Evolutionary conservation across 2,797 vertebrate species (phyloP), one percentile per base, ranked within the genome.

Genomic region (Champsocephalus esox): DNA sequence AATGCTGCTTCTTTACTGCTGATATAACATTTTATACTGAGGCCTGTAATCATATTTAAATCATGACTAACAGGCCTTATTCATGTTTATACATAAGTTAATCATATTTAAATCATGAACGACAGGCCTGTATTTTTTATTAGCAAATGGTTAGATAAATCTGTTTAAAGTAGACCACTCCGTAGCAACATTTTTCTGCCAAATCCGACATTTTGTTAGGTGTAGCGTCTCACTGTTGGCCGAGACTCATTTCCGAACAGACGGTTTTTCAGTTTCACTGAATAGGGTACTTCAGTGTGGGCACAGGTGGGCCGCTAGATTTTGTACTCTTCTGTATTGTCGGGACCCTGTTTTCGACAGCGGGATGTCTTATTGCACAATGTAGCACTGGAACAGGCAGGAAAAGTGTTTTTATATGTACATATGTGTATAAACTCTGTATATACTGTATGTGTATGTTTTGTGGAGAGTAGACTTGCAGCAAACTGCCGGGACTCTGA

Each of bases 1-100:
- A 38, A 85, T 84, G 90, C 92, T 92, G 91, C 92, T 91, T 88
- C 85, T 89, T 61, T 77, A 85, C 79, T 82, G 86, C 86, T 85
- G 83, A 81, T 89, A 55, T 66, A 80, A 83, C 73, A 81, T 92
- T 92, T 92, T 94, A 79, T 91, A 91, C 88, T 2, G 73, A 92
- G 92, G 91, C 93, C 93, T 93, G 93, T 92, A 90, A 92, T 93
- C 93, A 94, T 94, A 94, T 92, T 93, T 94, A 94, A 94, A 94
- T 90, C 82, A 94, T 94, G 93, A 93, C 90, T 94, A 94, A 92
- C 91, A 90, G 93, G 93, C 93, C 93, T 94, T 94, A 94, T 89
- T 78, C 83, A 75, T 88, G 81, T 92, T 90, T 91, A 87, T 91
- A 90, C 84, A 75, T 90, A 61, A 49, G 91, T 94, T 94, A 93